A percentile compares a stretch with the other conserved stretches of the same genome.
phyloP scores from a whole-genome alignment of 2,888 invertebrate species.

The Caenorhabditis sp. region DNA sequence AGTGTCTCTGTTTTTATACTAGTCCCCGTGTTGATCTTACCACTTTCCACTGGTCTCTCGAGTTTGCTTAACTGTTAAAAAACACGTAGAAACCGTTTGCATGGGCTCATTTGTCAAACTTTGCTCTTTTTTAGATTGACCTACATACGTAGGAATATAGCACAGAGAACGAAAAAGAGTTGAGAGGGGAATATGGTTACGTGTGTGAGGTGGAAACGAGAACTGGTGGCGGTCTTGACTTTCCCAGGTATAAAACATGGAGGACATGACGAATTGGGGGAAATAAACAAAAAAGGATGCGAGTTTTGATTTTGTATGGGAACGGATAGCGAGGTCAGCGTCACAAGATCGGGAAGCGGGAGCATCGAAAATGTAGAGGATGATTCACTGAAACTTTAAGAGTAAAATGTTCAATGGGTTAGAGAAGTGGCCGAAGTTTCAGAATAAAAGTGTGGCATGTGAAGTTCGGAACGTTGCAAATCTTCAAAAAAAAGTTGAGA shows the following conservation, averaged over 20 bases:
- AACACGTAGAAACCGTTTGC: conserved; percentile 20
- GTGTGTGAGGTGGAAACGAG: not conserved
- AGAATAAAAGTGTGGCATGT: too few relatives aligned
- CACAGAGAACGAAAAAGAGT: conserved; percentile 8
- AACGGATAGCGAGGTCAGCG: not conserved
- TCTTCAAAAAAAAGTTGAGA: too few relatives aligned
- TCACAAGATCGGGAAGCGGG: too few relatives aligned
- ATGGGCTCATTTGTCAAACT: conserved; percentile 20
- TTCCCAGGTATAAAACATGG: not conserved
- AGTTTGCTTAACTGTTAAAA: conserved; percentile 5
- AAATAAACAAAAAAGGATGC: not conserved
- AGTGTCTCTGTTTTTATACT: conserved; percentile 30
- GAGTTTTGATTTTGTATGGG: not conserved
- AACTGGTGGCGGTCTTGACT: not conserved
- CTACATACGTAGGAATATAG: not conserved
- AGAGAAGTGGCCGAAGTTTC: too few relatives aligned
- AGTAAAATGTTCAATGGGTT: too few relatives aligned
- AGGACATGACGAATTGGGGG: not conserved
- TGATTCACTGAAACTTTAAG: too few relatives aligned
- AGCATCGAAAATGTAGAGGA: too few relatives aligned
- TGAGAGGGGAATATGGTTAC: not conserved
- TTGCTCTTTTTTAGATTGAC: conserved; percentile 29
- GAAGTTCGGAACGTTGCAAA: too few relatives aligned
- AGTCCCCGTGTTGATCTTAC: not conserved
- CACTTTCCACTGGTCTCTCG: not conserved